Conservation (phyloP, 2,888 invertebrate species). For the Leucoptera coffeella region DNA sequence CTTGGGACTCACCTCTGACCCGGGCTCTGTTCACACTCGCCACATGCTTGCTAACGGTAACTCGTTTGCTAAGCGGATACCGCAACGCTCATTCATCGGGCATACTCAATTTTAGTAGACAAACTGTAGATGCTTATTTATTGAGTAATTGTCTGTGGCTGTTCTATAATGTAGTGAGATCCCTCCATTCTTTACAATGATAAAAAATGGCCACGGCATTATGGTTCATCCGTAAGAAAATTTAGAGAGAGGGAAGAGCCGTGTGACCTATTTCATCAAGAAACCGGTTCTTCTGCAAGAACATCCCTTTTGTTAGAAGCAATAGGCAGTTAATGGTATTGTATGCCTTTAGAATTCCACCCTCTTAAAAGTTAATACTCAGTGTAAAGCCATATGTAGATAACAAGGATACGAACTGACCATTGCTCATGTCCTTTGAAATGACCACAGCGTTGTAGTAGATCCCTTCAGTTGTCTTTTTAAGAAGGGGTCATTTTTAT, state of each 20-base stretch:
- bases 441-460: neutral
- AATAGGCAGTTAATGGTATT: conserved; percentile 43
- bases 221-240: conserved; percentile 33
- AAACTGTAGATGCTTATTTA: too few relatives aligned
- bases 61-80: conserved; percentile 20
- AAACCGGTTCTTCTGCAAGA: conserved; percentile 49
- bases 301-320: conserved; percentile 37
- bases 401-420: conserved; percentile 34
- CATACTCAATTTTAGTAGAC: too few relatives aligned
- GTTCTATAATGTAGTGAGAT: too few relatives aligned
- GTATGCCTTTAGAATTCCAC: conserved; percentile 36
- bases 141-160: too few relatives aligned
- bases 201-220: too few relatives aligned
- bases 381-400: conserved; percentile 19
- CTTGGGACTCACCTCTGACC: conserved; percentile 40
- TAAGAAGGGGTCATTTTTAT: too few relatives aligned
- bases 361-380: conserved; percentile 41
- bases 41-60: conserved; percentile 35
- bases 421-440: conserved; percentile 25
- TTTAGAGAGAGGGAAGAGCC: conserved; percentile 37
- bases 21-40: conserved; percentile 38
- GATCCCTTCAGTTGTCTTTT: too few relatives aligned
- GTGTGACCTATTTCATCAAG: conserved; percentile 49
- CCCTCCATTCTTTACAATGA: too few relatives aligned
- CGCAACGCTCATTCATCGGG: conserved; percentile 1